phyloP scores from a whole-genome alignment of 2,113 vertebrate genomes.

The Peromyscus polionotus region DNA sequence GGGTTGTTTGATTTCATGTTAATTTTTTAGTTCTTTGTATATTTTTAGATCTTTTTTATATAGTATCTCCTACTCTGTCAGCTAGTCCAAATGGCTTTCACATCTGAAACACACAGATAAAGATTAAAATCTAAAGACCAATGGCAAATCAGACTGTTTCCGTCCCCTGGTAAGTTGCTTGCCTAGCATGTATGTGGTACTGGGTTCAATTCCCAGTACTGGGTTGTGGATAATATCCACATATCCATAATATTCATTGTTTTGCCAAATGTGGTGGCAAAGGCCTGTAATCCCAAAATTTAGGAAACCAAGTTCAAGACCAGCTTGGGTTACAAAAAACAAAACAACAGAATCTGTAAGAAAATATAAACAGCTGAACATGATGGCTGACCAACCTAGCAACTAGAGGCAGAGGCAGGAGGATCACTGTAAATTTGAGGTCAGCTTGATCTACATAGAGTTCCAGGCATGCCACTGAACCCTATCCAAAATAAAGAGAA shows the following conservation, averaged over 20 bases:
- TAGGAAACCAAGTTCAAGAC: background rate
- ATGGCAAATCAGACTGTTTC: background rate
- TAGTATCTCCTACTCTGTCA: background rate
- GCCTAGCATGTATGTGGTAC: too few relatives aligned
- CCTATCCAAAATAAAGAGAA: background rate
- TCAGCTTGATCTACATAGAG: background rate
- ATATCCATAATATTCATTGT: too few relatives aligned
- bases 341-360: background rate
- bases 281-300: background rate
- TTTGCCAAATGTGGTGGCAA: background rate
- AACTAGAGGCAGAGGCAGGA: background rate
- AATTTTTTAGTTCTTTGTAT: background rate
- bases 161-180: too few relatives aligned
- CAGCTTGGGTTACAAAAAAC: background rate
- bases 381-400: background rate
- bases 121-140: background rate
- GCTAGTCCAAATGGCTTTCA: background rate
- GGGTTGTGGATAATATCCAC: too few relatives aligned
- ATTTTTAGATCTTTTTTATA: background rate
- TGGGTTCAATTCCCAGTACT: too few relatives aligned
- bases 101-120: background rate
- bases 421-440: background rate
- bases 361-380: background rate
- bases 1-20: background rate
- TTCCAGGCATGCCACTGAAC: background rate